A percentile compares a stretch with the other conserved stretches of the same genome.
Evolutionary conservation across 2,888 invertebrate species (phyloP).

Genomic region (Steinernema scapterisci): DNA sequence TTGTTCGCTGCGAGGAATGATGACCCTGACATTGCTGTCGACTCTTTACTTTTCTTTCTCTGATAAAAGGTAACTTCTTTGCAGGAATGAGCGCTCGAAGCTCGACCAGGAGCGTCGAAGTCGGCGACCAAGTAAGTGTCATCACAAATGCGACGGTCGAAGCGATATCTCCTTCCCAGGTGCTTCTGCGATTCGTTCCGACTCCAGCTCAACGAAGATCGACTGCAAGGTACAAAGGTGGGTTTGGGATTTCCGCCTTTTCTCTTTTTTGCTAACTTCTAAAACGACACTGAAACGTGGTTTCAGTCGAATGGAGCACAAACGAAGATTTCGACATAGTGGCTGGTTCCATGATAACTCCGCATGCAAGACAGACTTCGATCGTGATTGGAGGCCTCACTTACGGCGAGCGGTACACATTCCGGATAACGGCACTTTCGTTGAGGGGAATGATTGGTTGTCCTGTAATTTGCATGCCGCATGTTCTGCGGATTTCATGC

Average conservation of each 20-base stretch:
- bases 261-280: background rate
- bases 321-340: constrained; percentile 82
- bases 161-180: constrained; percentile 16
- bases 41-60: background rate
- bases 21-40: constrained; percentile 24
- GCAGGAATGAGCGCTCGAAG: constrained; percentile 19
- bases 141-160: constrained; percentile 20
- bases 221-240: constrained; percentile 7
- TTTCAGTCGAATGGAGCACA: constrained; percentile 88
- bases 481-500: constrained; percentile 17
- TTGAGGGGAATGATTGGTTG: constrained; percentile 29
- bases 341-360: constrained; percentile 80
- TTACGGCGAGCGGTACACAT: constrained; percentile 79
- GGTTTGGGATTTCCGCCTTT: background rate
- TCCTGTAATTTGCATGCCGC: constrained; percentile 33
- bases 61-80: background rate
- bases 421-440: constrained; percentile 89
- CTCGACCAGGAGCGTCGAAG: constrained; percentile 22
- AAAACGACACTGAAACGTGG: background rate
- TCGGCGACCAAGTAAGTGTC: constrained; percentile 20
- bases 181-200: background rate
- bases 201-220: constrained; percentile 2
- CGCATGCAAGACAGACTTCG: constrained; percentile 72
- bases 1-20: constrained; percentile 11
- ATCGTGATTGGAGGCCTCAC: constrained; percentile 37